Evolutionary conservation across 1,140 invertebrate species (phyloP), one percentile per base, ranked within the genome.

Genomic region (Anastatus disparis): DNA sequence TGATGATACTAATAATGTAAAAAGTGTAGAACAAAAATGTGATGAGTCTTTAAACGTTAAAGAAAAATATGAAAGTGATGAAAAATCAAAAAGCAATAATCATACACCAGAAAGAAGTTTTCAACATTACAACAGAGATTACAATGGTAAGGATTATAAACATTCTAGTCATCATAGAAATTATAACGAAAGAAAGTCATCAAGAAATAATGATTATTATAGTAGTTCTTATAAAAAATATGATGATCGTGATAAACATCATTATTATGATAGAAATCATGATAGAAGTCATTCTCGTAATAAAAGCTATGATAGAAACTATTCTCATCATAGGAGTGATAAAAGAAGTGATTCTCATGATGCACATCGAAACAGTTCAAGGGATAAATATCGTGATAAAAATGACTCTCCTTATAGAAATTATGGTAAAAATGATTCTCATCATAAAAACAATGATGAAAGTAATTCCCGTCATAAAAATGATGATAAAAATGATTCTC

Each of bases 341-440:
- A 58, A 62, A 22, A 35, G 9, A 12, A 52, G 24, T 58, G 22
- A 68, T 50, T 24, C 48, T 26, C 24, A 71, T n/a, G n/a, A n/a
- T n/a, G n/a, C n/a, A n/a, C n/a, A n/a, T n/a, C n/a, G n/a, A n/a
- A n/a, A n/a, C 13, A 24, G 3, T 55, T 63, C 22, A 42, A 22
- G 17, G 15, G n/a, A n/a, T n/a, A 61, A 61, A 22, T 10, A 75
- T 52, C 9, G 29, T 17, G 53, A 52, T 15, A 15, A 31, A 12
- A 12, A 55, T 52, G 3, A 22, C 35, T 27, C n/a, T 61, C 17
- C 20, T 44, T 2, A 72, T 15, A 62, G 13, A 17, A 35, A 73
- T 0, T 40, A 27, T 52, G 70, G 35, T 59, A 59, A 68, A 40
- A 2, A 59, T 17, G 9, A 29, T 7, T 26, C 8, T 52, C 3